Evolutionary conservation across 2,888 invertebrate genomes (phyloP).

Genomic region (Habrosyne pyritoides): DNA sequence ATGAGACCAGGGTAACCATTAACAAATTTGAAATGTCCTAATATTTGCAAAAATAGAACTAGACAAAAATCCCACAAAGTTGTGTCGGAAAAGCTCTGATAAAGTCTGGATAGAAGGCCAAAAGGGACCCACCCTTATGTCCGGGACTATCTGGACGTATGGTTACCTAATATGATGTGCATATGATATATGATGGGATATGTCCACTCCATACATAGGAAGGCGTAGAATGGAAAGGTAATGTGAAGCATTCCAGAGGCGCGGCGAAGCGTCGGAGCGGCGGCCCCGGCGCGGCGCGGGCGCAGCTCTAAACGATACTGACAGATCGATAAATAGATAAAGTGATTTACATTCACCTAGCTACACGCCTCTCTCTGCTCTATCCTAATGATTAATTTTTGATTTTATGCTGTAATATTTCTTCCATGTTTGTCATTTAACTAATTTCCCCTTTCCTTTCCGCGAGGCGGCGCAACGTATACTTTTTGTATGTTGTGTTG

Average conservation of each 20-base stretch:
- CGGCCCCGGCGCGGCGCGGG: background rate
- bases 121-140: background rate
- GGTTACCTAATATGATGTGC: background rate
- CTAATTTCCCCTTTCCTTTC: background rate
- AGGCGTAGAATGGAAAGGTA: background rate
- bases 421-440: background rate
- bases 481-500: background rate
- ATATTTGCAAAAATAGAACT: background rate
- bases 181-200: background rate
- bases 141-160: background rate
- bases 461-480: background rate
- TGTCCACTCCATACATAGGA: background rate
- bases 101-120: background rate
- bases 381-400: slow-evolving; percentile 11
- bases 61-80: background rate
- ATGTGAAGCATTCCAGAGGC: background rate
- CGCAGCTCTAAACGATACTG: slow-evolving; percentile 2
- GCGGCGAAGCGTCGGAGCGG: slow-evolving; percentile 2
- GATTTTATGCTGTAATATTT: slow-evolving; percentile 1
- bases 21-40: background rate
- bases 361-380: slow-evolving; percentile 5
- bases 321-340: slow-evolving; percentile 4
- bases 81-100: background rate
- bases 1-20: background rate
- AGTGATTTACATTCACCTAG: slow-evolving; percentile 4